phyloP scores from a whole-genome alignment of 2,888 invertebrate genomes.

The Vesta saturnalis region DNA sequence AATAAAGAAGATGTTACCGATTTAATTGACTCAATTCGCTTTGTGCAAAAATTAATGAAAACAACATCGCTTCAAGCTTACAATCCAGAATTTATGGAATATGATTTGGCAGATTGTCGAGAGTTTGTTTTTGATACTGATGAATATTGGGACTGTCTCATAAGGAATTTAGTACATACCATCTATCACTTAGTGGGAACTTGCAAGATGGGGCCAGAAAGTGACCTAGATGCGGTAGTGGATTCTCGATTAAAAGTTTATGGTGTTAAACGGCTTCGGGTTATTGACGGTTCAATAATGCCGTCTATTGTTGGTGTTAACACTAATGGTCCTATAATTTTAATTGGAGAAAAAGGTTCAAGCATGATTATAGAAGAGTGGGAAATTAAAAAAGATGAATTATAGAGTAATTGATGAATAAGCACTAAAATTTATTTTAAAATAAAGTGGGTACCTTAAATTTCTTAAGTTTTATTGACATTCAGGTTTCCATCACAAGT shows the following conservation, averaged over 20 bases:
- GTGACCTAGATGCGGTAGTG: conserved; percentile 25
- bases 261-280: conserved; percentile 17
- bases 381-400: not conserved
- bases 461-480: too few relatives aligned
- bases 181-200: conserved; percentile 30
- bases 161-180: not conserved
- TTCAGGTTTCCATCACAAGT: too few relatives aligned
- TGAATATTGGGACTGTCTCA: conserved; percentile 7
- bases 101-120: not conserved
- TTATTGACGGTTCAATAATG: conserved; percentile 17
- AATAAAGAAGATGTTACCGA: not conserved
- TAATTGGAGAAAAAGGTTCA: conserved; percentile 19
- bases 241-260: conserved; percentile 24
- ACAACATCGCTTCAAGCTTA: not conserved
- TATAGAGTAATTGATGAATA: too few relatives aligned
- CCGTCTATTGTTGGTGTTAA: not conserved
- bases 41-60: not conserved
- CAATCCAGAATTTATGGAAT: not conserved
- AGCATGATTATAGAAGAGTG: conserved; percentile 39
- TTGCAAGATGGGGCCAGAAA: conserved; percentile 32
- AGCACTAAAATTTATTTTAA: too few relatives aligned
- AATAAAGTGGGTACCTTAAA: too few relatives aligned
- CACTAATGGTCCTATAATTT: conserved; percentile 9
- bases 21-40: not conserved
- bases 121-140: not conserved